Evolutionary conservation across 2,888 invertebrate genomes (phyloP).

Genomic region (Andrena flavipes): DNA sequence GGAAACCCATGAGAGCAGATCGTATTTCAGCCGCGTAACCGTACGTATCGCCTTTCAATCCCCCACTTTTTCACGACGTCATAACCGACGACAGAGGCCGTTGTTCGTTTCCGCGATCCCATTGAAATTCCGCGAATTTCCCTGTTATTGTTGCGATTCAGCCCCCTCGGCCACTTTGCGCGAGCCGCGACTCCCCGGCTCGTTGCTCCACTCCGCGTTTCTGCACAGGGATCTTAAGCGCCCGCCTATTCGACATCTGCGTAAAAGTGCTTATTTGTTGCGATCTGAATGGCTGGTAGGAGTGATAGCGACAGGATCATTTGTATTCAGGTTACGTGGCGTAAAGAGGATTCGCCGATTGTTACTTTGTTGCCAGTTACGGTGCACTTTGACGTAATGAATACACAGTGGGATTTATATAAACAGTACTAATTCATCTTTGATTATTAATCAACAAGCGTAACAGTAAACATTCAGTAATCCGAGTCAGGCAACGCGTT

Average conservation of each 20-base stretch:
- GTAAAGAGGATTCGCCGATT: not conserved
- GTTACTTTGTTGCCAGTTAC: not conserved
- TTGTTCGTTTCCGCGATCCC: conserved; percentile 11
- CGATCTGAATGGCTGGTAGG: not conserved
- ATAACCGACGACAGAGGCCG: conserved; percentile 24
- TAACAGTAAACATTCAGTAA: too few species aligned
- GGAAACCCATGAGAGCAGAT: conserved; percentile 50
- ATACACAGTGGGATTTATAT: not conserved
- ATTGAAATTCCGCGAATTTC: conserved; percentile 44
- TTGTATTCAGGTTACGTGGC: not conserved
- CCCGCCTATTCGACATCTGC: not conserved
- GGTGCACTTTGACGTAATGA: not conserved
- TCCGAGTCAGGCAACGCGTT: too few species aligned
- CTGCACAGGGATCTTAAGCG: not conserved
- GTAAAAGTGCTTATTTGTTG: conserved; percentile 4
- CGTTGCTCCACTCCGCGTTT: not conserved
- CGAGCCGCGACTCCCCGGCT: not conserved
- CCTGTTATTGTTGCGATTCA: conserved; percentile 13
- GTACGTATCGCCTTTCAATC: conserved; percentile 33
- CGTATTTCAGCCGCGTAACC: conserved; percentile 45
- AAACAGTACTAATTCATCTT: not conserved
- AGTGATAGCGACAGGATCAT: not conserved
- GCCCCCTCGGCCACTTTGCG: not conserved
- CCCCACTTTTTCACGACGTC: conserved; percentile 23
- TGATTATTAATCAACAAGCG: not conserved